Base-by-base conservation (phyloP, 2,888 invertebrate species). In the Cactoblastis cactorum region DNA sequence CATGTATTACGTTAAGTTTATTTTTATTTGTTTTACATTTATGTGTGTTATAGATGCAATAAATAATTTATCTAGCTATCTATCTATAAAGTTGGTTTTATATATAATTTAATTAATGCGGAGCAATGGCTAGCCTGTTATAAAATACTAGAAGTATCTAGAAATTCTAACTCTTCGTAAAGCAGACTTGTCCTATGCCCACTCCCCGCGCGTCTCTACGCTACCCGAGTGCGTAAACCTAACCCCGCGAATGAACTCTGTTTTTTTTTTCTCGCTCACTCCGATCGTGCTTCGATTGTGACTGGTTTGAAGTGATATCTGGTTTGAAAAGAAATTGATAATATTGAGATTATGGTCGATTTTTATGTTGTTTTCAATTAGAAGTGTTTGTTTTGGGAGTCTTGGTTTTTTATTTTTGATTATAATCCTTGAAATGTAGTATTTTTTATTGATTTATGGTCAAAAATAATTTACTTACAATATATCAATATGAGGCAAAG, bases 151-250 rank as follows among this genome's bases (percentile, higher is more conserved):
- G n/a, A n/a, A n/a, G n/a, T n/a, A n/a, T 37, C 43, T 28, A 43
- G 43, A 4, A 8, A 17, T 43, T 19, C 24, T 14, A n/a, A 38
- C 2, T 48, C 47, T n/a, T 1, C n/a, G 37, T 50, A 54, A 71
- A 74, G 74, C 73, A 72, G 75, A 74, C 74, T 73, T 66, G 75
- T 71, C 72, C 69, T 70, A 70, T 71, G 60, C 19, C 61, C 57
- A n/a, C 53, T 61, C 58, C 54, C 55, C 62, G 55, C 50, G 48
- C 59, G 57, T 62, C 66, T 57, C 71, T 77, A 77, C 83, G 71
- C 70, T 74, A 61, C 71, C 77, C 78, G 79, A 80, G 86, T 83
- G 87, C 88, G 87, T 87, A 87, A 88, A 86, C 81, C 80, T 85
- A 86, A 88, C 86, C 87, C 79, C 83, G 64, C 55, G 58, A 58